phyloP scores from a whole-genome alignment of 2,888 invertebrate genomes.

The Hesperia comma region DNA sequence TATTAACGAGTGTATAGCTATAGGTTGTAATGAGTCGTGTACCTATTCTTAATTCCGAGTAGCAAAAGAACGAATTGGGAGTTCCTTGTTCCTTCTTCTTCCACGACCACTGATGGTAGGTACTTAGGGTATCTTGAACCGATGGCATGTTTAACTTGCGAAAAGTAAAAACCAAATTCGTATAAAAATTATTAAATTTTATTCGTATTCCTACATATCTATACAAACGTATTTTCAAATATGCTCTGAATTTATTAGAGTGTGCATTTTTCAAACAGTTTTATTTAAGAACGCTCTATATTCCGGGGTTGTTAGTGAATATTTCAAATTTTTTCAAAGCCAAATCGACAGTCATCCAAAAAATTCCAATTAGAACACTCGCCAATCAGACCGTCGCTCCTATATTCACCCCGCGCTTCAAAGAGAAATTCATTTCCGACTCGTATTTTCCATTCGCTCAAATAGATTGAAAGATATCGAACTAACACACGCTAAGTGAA shows the following conservation, averaged over 20 bases:
- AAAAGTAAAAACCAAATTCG: too few relatives aligned
- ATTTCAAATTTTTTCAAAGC: constrained; percentile 36
- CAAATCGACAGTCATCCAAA: constrained; percentile 24
- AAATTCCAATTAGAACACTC: constrained; percentile 36
- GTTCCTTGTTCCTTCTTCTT: too few relatives aligned
- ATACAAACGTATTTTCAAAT: constrained; percentile 2
- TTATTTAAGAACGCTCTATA: constrained; percentile 23
- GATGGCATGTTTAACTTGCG: too few relatives aligned
- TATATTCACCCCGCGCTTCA: constrained; percentile 37
- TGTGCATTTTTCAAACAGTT: constrained; percentile 13
- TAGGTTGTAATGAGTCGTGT: too few relatives aligned
- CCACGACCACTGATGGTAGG: too few relatives aligned
- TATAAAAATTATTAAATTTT: too few relatives aligned
- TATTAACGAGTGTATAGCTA: too few relatives aligned
- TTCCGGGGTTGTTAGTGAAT: constrained; percentile 21
- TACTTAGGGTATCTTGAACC: too few relatives aligned
- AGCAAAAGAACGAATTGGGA: too few relatives aligned
- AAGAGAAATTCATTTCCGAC: constrained; percentile 50
- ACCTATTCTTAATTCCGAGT: too few relatives aligned
- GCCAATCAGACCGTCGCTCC: constrained; percentile 31
- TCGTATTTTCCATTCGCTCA: constrained; percentile 48
- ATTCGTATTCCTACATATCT: neutral
- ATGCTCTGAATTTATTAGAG: constrained; percentile 3
- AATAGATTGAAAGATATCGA: constrained; percentile 40
- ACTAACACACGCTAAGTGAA: constrained; percentile 42